Conservation (phyloP, 2,797 vertebrate species). For the Potorous gilbertii region DNA sequence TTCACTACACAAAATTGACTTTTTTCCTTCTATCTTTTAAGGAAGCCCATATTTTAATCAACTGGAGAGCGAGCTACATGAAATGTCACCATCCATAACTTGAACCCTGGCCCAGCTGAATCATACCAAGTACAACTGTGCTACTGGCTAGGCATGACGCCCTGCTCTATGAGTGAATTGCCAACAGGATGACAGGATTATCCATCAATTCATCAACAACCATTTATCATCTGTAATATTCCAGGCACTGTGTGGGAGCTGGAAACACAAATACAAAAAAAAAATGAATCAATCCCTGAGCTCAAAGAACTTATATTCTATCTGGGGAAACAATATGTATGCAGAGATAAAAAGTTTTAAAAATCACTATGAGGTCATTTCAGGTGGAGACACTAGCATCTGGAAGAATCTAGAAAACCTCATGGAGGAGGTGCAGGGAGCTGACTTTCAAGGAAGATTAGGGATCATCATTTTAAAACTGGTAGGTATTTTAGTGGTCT, state of each 20-base stretch:
- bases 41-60: not conserved
- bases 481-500: not conserved
- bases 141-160: not conserved
- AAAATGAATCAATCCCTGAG: not conserved
- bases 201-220: not conserved
- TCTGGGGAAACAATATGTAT: not conserved
- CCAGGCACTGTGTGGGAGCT: not conserved
- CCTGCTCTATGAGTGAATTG: not conserved
- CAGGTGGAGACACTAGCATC: not conserved
- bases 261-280: not conserved
- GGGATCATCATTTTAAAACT: not conserved
- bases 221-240: not conserved
- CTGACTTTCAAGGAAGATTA: not conserved
- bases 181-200: not conserved
- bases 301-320: not conserved
- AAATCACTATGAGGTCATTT: not conserved
- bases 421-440: not conserved
- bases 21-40: not conserved
- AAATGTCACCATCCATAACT: not conserved
- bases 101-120: not conserved
- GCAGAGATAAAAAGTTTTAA: not conserved
- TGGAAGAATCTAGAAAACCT: not conserved
- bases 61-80: not conserved
- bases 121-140: not conserved
- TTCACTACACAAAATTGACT: slow-evolving; percentile 17